Conservation (phyloP, 2,113 vertebrate genomes). For the Shinisaurus crocodilurus region DNA sequence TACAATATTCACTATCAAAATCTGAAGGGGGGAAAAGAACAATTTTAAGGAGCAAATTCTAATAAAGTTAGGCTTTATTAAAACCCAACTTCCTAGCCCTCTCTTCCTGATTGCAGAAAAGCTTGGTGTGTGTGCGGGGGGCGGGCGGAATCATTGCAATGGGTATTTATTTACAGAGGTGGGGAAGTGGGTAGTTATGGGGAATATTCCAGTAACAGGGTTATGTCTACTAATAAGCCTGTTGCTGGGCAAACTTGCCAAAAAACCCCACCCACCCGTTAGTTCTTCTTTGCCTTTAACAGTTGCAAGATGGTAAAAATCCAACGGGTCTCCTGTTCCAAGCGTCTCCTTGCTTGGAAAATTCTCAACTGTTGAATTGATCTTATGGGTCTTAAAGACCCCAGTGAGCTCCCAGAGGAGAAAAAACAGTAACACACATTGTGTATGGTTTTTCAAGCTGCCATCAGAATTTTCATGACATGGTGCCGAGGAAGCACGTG, state of each 20-base stretch:
- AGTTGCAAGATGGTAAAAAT: not conserved
- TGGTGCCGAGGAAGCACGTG: no score
- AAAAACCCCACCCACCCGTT: not conserved
- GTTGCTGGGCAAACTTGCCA: no score
- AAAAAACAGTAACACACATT: no score
- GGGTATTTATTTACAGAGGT: not conserved
- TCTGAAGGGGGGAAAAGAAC: not conserved
- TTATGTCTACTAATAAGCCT: not conserved
- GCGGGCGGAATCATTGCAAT: not conserved
- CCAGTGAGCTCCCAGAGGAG: not conserved
- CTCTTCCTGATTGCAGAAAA: not conserved
- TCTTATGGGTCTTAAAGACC: not conserved
- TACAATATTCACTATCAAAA: not conserved
- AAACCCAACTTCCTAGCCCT: not conserved
- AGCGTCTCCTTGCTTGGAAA: not conserved
- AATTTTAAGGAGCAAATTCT: not conserved
- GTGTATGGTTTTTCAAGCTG: no score
- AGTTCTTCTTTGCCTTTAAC: not conserved
- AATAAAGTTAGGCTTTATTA: not conserved
- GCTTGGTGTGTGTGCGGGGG: no score
- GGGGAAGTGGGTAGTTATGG: not conserved
- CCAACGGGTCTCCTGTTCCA: not conserved
- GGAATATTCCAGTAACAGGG: not conserved
- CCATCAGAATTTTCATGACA: no score
- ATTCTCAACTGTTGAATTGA: not conserved